phyloP scores from a whole-genome alignment of 2,797 vertebrate species.

The Dermochelys coriacea region DNA sequence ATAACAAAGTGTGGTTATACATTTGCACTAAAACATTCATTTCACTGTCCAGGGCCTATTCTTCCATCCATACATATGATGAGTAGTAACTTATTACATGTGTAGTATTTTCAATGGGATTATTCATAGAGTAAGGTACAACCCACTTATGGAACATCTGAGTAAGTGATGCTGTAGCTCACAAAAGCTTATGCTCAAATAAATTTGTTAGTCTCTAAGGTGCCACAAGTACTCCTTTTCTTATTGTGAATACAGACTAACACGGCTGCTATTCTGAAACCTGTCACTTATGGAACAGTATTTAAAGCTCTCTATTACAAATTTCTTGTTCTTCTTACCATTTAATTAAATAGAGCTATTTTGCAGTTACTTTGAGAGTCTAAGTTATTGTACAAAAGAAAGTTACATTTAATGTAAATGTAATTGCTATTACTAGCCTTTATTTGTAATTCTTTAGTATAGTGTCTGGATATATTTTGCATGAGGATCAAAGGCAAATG shows the following conservation, averaged over 20 bases:
- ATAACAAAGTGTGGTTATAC: neutral
- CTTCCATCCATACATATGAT: neutral
- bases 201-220: too few species aligned
- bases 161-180: too few species aligned
- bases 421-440: neutral
- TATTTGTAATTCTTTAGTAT: neutral
- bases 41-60: neutral
- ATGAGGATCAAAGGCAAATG: neutral
- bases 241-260: too few species aligned
- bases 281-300: neutral
- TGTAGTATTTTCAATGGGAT: constrained; percentile 6
- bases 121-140: neutral
- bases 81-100: neutral
- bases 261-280: too few species aligned
- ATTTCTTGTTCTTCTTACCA: neutral
- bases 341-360: neutral
- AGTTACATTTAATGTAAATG: neutral
- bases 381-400: neutral
- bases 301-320: neutral
- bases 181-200: too few species aligned
- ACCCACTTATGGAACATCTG: neutral
- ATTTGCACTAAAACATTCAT: neutral
- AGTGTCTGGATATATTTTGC: neutral
- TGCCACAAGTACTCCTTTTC: too few species aligned
- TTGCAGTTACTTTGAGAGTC: neutral